These are phyloP conservation scores for Lutraria rhynchaena DNA, from an alignment of 1,140 invertebrate genomes.

Conservation along the genomic window DNA sequence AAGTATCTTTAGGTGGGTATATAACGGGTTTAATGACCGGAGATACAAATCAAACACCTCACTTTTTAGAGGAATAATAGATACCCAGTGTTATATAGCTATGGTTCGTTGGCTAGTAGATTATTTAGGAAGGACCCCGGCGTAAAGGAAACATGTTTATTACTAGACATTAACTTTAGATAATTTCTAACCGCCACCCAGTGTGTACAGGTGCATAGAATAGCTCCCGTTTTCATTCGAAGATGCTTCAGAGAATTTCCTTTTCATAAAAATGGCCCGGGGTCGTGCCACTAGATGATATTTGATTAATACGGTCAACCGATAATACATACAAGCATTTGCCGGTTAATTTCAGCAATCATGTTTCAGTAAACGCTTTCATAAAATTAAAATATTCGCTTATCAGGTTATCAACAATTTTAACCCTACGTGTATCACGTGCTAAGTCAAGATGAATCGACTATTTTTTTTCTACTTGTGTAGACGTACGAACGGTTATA, in stretches of 20 bases:
- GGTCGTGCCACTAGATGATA: not conserved
- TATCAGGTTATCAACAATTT: too few species aligned
- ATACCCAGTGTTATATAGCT: not conserved
- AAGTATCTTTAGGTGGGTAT: not conserved
- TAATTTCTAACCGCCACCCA: conserved; percentile 11
- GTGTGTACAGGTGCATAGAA: conserved; percentile 1
- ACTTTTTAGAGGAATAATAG: not conserved
- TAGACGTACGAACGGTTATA: too few species aligned
- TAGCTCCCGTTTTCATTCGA: not conserved
- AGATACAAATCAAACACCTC: not conserved
- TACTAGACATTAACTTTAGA: conserved; percentile 11
- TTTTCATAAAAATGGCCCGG: not conserved
- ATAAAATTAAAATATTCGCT: too few species aligned
- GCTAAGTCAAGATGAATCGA: too few species aligned
- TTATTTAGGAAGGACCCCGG: not conserved
- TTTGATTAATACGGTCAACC: not conserved
- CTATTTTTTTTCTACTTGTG: too few species aligned
- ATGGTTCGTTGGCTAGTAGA: not conserved
- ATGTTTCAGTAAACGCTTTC: too few species aligned
- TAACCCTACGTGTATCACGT: too few species aligned
- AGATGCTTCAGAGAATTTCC: not conserved
- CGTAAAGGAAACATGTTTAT: conserved; percentile 30
- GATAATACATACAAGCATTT: not conserved
- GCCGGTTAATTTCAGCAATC: not conserved
- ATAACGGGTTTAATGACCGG: not conserved